Conservation (phyloP, 2,888 invertebrate species). For the Patella pellucida region DNA sequence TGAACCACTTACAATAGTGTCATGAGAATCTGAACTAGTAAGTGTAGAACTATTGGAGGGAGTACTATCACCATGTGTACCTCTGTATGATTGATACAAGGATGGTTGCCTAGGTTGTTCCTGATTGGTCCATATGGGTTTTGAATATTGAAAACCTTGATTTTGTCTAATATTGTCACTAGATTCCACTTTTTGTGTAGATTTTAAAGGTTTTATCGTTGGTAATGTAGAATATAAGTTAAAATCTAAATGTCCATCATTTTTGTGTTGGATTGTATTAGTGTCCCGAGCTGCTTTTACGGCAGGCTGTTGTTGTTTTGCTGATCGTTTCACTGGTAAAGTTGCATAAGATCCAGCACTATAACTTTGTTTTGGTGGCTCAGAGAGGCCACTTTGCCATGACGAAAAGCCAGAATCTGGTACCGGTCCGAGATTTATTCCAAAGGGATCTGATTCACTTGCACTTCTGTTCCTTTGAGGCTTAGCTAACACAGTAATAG, state of each 20-base stretch:
- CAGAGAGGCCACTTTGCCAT: conserved; percentile 17
- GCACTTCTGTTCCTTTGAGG: conserved; percentile 18
- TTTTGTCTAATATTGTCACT: conserved; percentile 9
- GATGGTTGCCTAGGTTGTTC: conserved; percentile 22
- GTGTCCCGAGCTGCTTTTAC: conserved; percentile 14
- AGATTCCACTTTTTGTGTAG: conserved; percentile 27
- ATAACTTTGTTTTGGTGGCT: conserved; percentile 25
- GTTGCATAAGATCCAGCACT: conserved; percentile 46
- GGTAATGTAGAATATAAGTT: conserved; percentile 45
- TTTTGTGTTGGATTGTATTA: neutral
- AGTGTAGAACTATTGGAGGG: conserved; percentile 38
- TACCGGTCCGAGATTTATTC: conserved; percentile 21
- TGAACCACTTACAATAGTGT: conserved; percentile 37
- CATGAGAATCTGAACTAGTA: conserved; percentile 41
- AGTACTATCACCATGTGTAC: conserved; percentile 32
- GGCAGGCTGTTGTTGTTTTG: conserved; percentile 8
- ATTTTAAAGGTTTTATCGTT: conserved; percentile 44
- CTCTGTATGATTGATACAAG: conserved; percentile 15
- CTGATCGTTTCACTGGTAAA: conserved; percentile 41
- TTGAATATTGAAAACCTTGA: conserved; percentile 33
- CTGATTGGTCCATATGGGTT: conserved; percentile 40
- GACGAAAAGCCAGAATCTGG: conserved; percentile 9
- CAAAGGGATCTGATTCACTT: conserved; percentile 32
- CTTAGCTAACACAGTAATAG: neutral
- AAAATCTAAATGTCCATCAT: conserved; percentile 36